These are phyloP conservation scores for Rhimphoctona megacephalus DNA, from an alignment of 2,888 invertebrate genomes.

Conservation along the genomic window DNA sequence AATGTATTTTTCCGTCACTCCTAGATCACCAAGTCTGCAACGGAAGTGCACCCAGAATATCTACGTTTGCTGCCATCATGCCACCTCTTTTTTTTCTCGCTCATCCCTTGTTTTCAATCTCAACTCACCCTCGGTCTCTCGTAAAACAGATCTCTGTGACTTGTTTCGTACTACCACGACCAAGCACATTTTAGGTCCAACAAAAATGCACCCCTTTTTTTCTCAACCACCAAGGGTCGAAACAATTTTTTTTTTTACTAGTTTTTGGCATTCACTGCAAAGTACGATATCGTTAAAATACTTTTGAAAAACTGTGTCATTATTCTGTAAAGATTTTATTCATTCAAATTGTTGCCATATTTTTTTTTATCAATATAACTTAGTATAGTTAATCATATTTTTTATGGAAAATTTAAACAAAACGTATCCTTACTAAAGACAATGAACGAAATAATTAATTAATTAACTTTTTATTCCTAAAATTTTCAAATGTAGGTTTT, in stretches of 20 bases:
- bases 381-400: not conserved
- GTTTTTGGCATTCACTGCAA: not conserved
- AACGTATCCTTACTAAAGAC: not conserved
- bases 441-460: not conserved
- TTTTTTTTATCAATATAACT: too few relatives aligned
- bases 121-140: not conserved
- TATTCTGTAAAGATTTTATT: too few relatives aligned
- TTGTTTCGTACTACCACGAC: not conserved
- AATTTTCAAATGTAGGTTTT: not conserved
- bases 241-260: slow-evolving; percentile 12
- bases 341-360: not conserved
- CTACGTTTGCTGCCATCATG: slow-evolving; percentile 24
- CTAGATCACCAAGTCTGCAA: slow-evolving; percentile 49
- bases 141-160: slow-evolving; percentile 5
- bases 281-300: too few relatives aligned
- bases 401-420: not conserved
- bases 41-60: slow-evolving; percentile 51
- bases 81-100: not conserved
- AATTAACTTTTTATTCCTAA: not conserved
- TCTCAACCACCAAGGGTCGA: not conserved
- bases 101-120: slow-evolving; percentile 25
- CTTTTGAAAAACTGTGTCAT: too few relatives aligned
- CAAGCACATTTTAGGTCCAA: not conserved
- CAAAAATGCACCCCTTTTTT: not conserved
- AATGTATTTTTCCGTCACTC: slow-evolving; percentile 65